Percentiles rank a stretch among this genome's conserved stretches.
Evolutionary conservation across 2,113 vertebrate genomes (phyloP).

Genomic region (Pagrus major): DNA sequence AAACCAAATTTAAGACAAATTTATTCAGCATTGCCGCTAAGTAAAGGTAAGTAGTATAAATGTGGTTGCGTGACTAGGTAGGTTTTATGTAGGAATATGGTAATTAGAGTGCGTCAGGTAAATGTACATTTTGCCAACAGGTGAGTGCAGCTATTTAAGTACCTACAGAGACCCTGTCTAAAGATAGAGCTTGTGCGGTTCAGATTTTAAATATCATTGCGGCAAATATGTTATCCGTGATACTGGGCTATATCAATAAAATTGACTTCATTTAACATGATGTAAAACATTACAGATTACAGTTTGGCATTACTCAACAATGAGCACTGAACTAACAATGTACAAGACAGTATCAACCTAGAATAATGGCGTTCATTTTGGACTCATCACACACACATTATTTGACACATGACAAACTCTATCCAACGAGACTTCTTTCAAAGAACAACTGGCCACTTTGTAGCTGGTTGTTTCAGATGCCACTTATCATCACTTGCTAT

Average conservation of each 20-base stretch:
- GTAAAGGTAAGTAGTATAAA: no score
- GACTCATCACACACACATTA: neutral
- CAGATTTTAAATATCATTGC: neutral
- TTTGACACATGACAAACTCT: conserved; percentile 13
- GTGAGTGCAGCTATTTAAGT: no score
- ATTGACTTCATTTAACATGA: neutral
- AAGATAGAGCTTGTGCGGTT: no score
- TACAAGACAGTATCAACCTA: neutral
- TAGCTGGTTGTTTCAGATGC: conserved; percentile 18
- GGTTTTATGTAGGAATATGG: no score
- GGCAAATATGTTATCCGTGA: neutral
- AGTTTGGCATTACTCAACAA: neutral
- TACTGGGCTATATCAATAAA: neutral
- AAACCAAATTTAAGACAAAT: no score
- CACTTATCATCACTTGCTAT: conserved; percentile 39
- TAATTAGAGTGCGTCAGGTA: no score
- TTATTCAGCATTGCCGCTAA: no score
- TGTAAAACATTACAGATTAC: neutral
- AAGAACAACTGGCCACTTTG: conserved; percentile 11
- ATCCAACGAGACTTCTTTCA: neutral
- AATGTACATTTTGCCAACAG: no score
- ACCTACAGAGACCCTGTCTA: no score
- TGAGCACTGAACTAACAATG: neutral
- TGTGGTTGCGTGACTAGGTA: no score
- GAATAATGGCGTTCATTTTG: conserved; percentile 23